Percentiles rank a stretch among this genome's conserved stretches.
phyloP scores from a whole-genome alignment of 2,113 vertebrate species.

The Anseranas semipalmata region DNA sequence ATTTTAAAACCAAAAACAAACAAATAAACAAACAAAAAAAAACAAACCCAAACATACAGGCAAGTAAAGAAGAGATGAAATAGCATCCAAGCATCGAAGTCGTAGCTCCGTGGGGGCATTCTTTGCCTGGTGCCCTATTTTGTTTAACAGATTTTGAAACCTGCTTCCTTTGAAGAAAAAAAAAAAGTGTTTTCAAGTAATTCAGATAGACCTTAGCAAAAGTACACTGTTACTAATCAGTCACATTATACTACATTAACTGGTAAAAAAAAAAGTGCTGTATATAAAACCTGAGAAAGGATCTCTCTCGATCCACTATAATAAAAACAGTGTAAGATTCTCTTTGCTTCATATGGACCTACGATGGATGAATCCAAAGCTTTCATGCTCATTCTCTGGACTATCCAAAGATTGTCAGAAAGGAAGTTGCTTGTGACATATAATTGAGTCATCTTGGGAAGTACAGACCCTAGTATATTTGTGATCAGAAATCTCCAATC shows the following conservation, averaged over 20 bases:
- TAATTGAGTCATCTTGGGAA: not conserved
- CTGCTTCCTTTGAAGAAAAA: conserved; percentile 71
- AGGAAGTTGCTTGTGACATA: not conserved
- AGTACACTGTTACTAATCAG: not conserved
- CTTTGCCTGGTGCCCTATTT: conserved; percentile 84
- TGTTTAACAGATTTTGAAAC: conserved; percentile 82
- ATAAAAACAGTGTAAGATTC: not conserved
- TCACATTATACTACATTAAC: not conserved
- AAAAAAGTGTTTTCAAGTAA: not conserved
- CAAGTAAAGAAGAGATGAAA: conserved; percentile 87
- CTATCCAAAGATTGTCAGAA: not conserved
- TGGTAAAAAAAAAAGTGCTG: too few relatives aligned
- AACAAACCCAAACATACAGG: conserved; percentile 77
- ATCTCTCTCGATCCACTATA: not conserved
- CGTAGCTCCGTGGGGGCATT: conserved; percentile 85
- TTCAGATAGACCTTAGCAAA: not conserved
- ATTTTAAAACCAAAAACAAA: not conserved
- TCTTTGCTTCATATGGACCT: not conserved
- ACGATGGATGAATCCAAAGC: not conserved
- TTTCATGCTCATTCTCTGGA: not conserved
- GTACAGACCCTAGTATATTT: too few relatives aligned
- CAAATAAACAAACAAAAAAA: not conserved
- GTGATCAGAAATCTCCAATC: not conserved
- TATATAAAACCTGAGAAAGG: not conserved
- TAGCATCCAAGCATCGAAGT: conserved; percentile 89